Conservation (phyloP, 2,888 invertebrate genomes). For the Netelia melanura region DNA sequence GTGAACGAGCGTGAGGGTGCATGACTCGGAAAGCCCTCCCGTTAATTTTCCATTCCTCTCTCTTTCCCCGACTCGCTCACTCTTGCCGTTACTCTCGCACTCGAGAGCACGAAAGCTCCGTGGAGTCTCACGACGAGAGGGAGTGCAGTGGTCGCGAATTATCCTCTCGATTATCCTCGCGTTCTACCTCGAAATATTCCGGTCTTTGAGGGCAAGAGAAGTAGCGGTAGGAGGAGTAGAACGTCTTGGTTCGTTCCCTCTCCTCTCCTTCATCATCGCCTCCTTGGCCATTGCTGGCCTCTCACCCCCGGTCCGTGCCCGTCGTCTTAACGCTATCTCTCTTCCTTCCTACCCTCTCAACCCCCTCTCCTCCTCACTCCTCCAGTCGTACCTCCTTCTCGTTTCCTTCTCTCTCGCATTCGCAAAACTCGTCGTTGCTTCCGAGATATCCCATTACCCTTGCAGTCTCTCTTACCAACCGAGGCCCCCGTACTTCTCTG, state of each 20-base stretch:
- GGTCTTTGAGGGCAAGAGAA: conserved; percentile 52
- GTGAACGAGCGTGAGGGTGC: conserved; percentile 57
- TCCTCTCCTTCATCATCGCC: conserved; percentile 56
- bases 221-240: conserved; percentile 36
- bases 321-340: conserved; percentile 13
- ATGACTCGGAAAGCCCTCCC: conserved; percentile 61
- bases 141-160: conserved; percentile 64
- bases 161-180: conserved; percentile 69
- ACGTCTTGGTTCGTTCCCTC: conserved; percentile 62
- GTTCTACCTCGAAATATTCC: conserved; percentile 67
- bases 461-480: conserved; percentile 35
- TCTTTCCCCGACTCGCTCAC: conserved; percentile 18
- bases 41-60: conserved; percentile 47
- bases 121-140: conserved; percentile 26
- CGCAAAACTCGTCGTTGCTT: conserved; percentile 55
- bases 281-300: conserved; percentile 49
- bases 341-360: conserved; percentile 3
- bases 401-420: conserved; percentile 7
- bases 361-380: neutral
- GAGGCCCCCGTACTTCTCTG: conserved; percentile 21
- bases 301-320: conserved; percentile 9
- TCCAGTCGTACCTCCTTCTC: conserved; percentile 4
- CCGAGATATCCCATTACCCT: conserved; percentile 66
- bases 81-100: neutral
- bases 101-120: conserved; percentile 26